Base-by-base conservation (phyloP, 2,888 invertebrate species). In the Hirtodrosophila histrioides region DNA sequence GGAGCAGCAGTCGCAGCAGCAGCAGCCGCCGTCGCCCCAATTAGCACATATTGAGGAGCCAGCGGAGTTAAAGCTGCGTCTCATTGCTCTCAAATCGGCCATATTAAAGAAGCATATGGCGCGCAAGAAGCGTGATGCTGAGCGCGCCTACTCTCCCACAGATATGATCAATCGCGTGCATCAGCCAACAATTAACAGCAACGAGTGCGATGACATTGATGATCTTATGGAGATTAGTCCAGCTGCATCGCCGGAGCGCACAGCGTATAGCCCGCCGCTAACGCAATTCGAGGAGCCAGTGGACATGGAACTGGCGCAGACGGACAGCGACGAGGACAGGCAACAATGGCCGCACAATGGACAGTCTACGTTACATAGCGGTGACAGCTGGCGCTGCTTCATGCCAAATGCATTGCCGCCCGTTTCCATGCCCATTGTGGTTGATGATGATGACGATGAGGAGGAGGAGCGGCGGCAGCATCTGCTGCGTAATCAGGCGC, bases 241-340 rank as follows among this genome's bases (percentile, higher is more conserved):
- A 4, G 86, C 88, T 1, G 79, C 88, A 0, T 92, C 92, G 12
- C 92, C 92, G 1, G 86, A 84, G 3, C 75, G 88, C 10, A 40
- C 33, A 5, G 55, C 69, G 3, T 54, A 82, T 4, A 89, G 83
- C 41, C 81, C 89, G 3, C 73, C 46, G 33, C 70, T 39, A 1
- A 35, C 39, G 0, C 53, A 40, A 4, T 45, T 53, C 1, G 57
- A 88, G 61, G 74, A 90, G 67, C 88, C 91, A 0, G 75, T 92
- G 2, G 92, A 92, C 65, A 92, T 92, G 92, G 92, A 92, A 2
- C 75, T 92, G 37, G 92, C 69, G 0, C 89, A 90, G 55, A 91
- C 91, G 40, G 91, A 90, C 63, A 90, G 91, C 57, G 91, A 91
- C 29, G 82, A 83, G 7, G 66, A 65, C 9, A 17, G 51, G 11